Percentiles rank a stretch among this genome's conserved stretches.
Evolutionary conservation across 2,113 vertebrate genomes (phyloP).

Genomic region (Gambusia holbrooki): DNA sequence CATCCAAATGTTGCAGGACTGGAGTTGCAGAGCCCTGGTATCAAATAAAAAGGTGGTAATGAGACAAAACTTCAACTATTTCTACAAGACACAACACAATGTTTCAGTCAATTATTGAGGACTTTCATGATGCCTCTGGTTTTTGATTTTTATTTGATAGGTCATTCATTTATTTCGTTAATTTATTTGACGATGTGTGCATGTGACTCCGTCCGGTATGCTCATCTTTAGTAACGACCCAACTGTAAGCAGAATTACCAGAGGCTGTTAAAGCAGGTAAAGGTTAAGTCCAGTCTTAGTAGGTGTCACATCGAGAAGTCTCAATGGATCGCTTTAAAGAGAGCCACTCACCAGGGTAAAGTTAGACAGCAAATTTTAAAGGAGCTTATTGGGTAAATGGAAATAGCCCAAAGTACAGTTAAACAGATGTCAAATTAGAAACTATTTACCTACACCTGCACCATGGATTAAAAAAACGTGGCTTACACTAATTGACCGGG

Average conservation of each 20-base stretch:
- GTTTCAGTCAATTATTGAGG: background rate
- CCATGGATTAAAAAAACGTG: slow-evolving; percentile 68
- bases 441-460: slow-evolving; percentile 53
- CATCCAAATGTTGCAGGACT: no score
- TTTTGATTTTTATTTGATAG: no score
- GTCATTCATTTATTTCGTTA: no score
- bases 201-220: background rate
- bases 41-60: no score
- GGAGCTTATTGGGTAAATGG: slow-evolving; percentile 58
- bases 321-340: background rate
- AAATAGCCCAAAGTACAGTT: slow-evolving; percentile 53
- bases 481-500: slow-evolving; percentile 25
- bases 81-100: background rate
- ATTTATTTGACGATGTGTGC: background rate
- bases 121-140: no score
- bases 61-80: background rate
- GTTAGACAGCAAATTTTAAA: slow-evolving; percentile 53
- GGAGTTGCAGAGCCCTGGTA: no score
- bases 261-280: slow-evolving; percentile 11
- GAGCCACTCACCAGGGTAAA: slow-evolving; percentile 18
- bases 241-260: background rate
- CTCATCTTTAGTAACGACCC: slow-evolving; percentile 3
- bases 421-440: slow-evolving; percentile 32
- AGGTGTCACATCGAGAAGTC: background rate
- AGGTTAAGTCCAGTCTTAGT: background rate